Base-by-base conservation (phyloP, 2,888 invertebrate genomes). In the Anodontia alba region DNA sequence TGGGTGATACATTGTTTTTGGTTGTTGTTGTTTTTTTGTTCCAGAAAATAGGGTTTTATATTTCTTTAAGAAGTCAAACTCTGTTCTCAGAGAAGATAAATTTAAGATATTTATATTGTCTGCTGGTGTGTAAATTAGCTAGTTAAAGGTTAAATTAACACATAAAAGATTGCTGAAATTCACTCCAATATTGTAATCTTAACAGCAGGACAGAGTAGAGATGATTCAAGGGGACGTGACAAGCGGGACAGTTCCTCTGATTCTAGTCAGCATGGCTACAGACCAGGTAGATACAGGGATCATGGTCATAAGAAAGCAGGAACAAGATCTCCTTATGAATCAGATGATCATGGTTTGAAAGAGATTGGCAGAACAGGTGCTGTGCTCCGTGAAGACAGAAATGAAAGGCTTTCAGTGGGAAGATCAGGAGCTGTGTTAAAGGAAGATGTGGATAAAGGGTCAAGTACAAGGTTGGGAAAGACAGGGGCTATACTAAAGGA, bases 361-460 rank as follows among this genome's bases (percentile, higher is more conserved):
- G 7, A 2, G 23, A 17, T 33, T 36, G 72, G 72, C 1, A 31
- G 54, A 54, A 54, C 54, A 23, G 68, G 68, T 26, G 78, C 75
- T 38, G 51, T 75, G 29, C 75, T 75, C 10, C 29, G 31, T 12
- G 75, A 75, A 17, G 76, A 76, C 23, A 12, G 69, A 70, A 54
- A 57, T 51, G 33, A 46, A 23, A 7, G n/a, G 5, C 7, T 23
- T 29, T 49, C n/a, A 38, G 2, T 26, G 31, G 54, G 70, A 33
- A 57, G 76, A 71, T 49, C 70, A 46, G 75, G 79, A 23, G 72
- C 81, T 12, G 46, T 81, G 23, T 71, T 81, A 36, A 46, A 71
- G n/a, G 78, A 81, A 72, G 81, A 81, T 72, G 68, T 46, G 42
- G 67, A 67, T 31, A 42, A 62, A 5, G 49, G 42, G 29, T 3